Percentiles rank a stretch among this genome's conserved stretches.
Conservation (phyloP, 53 echinoderm and acorn worm genomes). For the Echinometra lucunter region DNA sequence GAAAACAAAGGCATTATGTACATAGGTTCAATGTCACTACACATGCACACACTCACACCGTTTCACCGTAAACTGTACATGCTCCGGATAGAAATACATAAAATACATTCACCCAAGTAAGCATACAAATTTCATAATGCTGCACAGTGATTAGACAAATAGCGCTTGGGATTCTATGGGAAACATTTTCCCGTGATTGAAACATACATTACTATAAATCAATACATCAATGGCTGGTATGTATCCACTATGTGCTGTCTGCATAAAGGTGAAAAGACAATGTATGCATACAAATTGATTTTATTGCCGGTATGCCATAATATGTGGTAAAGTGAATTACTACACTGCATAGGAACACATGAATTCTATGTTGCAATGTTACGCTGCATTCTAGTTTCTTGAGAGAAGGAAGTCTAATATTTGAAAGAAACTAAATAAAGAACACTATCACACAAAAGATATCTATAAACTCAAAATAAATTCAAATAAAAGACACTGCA, state of each 20-base stretch:
- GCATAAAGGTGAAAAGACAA: background rate
- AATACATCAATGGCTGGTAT: conserved; percentile 25
- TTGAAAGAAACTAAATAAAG: background rate
- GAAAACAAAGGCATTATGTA: conserved; percentile 28
- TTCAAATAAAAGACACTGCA: background rate
- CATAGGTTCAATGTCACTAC: too few species aligned
- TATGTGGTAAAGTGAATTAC: background rate
- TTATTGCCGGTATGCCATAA: conserved; percentile 27
- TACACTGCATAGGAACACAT: background rate
- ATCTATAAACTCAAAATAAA: background rate
- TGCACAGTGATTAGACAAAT: background rate
- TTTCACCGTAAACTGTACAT: too few species aligned
- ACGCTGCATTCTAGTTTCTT: background rate
- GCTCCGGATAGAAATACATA: too few species aligned
- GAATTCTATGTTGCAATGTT: background rate
- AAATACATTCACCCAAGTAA: background rate
- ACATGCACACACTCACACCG: too few species aligned
- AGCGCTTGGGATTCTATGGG: background rate
- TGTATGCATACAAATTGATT: background rate
- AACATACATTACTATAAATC: conserved; percentile 26
- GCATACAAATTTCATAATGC: background rate
- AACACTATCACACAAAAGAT: background rate
- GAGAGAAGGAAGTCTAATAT: background rate
- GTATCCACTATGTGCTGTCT: background rate
- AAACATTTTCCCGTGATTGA: background rate